Base-by-base conservation (phyloP, 2,113 vertebrate species). In the Calcarius ornatus region DNA sequence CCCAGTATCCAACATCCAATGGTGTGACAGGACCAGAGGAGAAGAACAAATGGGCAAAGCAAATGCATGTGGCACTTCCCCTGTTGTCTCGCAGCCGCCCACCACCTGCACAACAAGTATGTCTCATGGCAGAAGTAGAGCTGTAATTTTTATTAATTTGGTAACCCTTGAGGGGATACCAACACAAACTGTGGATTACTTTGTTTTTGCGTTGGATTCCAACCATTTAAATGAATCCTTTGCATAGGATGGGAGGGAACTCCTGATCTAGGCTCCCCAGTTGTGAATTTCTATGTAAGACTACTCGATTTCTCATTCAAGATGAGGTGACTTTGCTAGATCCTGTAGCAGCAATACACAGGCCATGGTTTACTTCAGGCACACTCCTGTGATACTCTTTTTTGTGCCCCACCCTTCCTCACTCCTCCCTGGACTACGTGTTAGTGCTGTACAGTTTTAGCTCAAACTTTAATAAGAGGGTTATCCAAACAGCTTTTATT, bases 11-110 rank as follows among this genome's bases (percentile, higher is more conserved):
- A 50, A 59, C 45, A 0, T 73, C 51, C 83, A 66, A 83, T 54
- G 43, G 40, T 86, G 75, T 80, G 50, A 86, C 54, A 95, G 85
- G 88, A 92, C 53, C 45, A 92, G 68, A 93, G 15, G 19, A 25
- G 37, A 94, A 93, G 48, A 87, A 54, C 28, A 82, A 93, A 76
- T 23, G 43, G 78, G 45, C 53, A 72, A 82, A 87, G 33, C 22
- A 79, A 90, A 79, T 12, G 14, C 28, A n/a, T 53, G 16, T 76
- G 73, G 65, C 72, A 53, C 28, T 90, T 78, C 59, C 61, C 33
- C 38, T 91, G 33, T 25, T 86, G 78, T 81, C 27, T 86, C 15
- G 37, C 70, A 87, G 81, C 22, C 18, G 1, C 79, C 51, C 40
- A 61, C 70, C 70, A 96, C 61, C 78, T 87, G 69, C 18, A 7